Conservation (phyloP, 2,888 invertebrate species). For the Heliconius ethilla region DNA sequence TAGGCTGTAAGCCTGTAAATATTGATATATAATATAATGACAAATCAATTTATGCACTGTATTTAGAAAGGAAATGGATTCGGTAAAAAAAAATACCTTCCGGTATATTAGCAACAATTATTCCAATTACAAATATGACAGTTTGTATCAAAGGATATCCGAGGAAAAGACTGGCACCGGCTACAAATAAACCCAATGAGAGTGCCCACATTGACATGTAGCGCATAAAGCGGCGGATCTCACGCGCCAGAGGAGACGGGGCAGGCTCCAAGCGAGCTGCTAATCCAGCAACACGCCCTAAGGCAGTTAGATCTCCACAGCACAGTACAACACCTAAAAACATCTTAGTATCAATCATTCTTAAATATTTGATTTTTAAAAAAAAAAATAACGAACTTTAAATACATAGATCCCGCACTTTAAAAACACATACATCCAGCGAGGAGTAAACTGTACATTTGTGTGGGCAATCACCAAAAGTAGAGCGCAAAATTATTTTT, state of each 20-base stretch:
- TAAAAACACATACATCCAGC: no score
- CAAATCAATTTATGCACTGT: neutral
- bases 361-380: neutral
- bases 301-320: constrained; percentile 90
- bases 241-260: constrained; percentile 97
- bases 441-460: no score
- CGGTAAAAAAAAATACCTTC: constrained; percentile 83
- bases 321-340: constrained; percentile 87
- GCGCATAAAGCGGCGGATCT: constrained; percentile 98
- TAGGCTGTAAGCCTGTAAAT: constrained; percentile 91
- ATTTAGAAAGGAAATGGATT: neutral
- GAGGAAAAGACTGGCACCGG: constrained; percentile 94
- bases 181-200: constrained; percentile 95
- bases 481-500: no score
- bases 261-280: constrained; percentile 95
- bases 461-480: no score
- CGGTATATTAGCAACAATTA: constrained; percentile 99
- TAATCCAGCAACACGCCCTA: constrained; percentile 96
- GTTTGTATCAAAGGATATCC: constrained; percentile 99
- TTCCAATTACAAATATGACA: constrained; percentile 97
- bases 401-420: no score
- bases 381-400: no score
- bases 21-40: neutral
- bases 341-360: neutral
- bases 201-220: constrained; percentile 96